Evolutionary conservation across 2,797 vertebrate genomes (phyloP).

Genomic region (Lagorchestes hirsutus): DNA sequence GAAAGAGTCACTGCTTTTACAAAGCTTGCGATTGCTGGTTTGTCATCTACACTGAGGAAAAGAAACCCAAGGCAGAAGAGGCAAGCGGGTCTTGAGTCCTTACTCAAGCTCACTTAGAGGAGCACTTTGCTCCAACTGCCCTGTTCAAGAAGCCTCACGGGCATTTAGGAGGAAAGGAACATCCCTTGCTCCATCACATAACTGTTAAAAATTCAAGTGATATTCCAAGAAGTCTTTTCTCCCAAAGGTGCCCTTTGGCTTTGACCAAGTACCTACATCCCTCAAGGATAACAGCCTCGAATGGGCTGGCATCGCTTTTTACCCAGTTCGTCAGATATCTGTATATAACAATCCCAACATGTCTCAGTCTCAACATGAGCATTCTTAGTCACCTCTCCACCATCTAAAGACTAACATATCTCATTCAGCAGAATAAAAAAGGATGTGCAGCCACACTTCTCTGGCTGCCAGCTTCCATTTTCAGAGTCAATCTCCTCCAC

Average conservation of each 20-base stretch:
- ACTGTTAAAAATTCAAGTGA: background rate
- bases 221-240: background rate
- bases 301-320: background rate
- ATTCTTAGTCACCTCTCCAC: conserved; percentile 17
- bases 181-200: background rate
- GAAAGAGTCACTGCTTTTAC: background rate
- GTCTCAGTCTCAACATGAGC: conserved; percentile 67
- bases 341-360: conserved; percentile 56
- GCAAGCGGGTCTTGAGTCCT: background rate
- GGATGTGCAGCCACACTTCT: conserved; percentile 65
- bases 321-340: conserved; percentile 16
- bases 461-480: conserved; percentile 71
- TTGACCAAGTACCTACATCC: background rate
- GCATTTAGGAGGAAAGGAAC: background rate
- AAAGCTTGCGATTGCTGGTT: background rate
- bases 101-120: background rate
- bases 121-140: background rate
- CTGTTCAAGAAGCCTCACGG: background rate
- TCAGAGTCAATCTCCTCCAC: conserved; percentile 50
- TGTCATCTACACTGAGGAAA: background rate
- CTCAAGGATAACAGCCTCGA: background rate
- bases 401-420: conserved; percentile 56
- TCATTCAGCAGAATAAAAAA: conserved; percentile 63
- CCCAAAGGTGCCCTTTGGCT: background rate
- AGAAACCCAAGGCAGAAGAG: background rate